phyloP scores from a whole-genome alignment of 2,797 vertebrate species.

The Podarcis siculus region DNA sequence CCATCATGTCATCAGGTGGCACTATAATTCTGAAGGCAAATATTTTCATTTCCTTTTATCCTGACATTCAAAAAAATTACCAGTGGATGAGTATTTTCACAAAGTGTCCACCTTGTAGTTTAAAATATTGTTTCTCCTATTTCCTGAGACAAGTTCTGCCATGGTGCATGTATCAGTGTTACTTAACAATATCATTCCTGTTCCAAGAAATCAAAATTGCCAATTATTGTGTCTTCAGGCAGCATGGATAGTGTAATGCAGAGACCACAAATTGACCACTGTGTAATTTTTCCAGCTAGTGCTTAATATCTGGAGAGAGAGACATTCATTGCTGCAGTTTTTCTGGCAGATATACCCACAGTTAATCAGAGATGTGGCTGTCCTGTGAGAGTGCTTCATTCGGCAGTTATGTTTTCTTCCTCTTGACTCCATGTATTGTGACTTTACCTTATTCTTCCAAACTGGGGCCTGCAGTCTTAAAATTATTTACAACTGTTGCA shows the following conservation, averaged over 20 bases:
- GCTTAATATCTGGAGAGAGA: not conserved
- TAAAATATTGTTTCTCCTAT: not conserved
- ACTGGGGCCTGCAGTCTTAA: slow-evolving; percentile 11
- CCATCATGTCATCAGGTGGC: not conserved
- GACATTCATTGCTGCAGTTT: not conserved
- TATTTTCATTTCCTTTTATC: not conserved
- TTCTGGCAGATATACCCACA: not conserved
- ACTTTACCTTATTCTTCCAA: slow-evolving; percentile 1
- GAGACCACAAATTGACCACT: not conserved
- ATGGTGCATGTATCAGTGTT: not conserved
- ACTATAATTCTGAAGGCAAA: not conserved
- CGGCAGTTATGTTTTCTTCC: slow-evolving; percentile 12
- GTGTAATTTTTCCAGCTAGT: not conserved
- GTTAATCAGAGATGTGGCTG: not conserved
- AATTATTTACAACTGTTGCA: slow-evolving; percentile 47
- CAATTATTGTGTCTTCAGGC: not conserved
- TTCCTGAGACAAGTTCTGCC: not conserved
- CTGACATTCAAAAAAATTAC: not conserved
- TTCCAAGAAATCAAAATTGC: not conserved
- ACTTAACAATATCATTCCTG: not conserved
- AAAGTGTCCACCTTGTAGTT: not conserved
- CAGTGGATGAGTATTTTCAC: not conserved
- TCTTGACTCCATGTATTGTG: not conserved
- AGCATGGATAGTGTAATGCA: not conserved
- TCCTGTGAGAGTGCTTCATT: not conserved